These are phyloP conservation scores for Ammospiza nelsoni DNA, from an alignment of 2,113 vertebrate species.

Conservation along the genomic window DNA sequence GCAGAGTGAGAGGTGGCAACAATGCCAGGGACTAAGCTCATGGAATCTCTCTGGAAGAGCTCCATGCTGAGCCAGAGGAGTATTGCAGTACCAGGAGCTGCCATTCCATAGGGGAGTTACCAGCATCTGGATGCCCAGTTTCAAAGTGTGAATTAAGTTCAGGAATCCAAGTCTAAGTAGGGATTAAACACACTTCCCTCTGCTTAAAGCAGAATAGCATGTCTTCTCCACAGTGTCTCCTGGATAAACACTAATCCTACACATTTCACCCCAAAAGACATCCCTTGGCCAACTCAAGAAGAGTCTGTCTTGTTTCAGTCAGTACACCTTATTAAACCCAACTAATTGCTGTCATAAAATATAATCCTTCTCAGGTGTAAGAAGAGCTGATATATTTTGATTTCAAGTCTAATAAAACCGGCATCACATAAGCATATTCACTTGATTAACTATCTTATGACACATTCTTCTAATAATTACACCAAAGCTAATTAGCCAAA, in stretches of 20 bases:
- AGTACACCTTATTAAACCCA: background rate
- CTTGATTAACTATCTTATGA: background rate
- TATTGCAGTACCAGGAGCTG: accelerated
- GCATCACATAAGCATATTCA: background rate
- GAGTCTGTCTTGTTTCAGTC: background rate
- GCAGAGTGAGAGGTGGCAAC: background rate
- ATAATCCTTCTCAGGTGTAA: background rate
- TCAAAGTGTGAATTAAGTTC: background rate
- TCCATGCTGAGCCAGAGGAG: background rate
- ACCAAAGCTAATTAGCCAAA: background rate
- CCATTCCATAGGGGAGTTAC: background rate
- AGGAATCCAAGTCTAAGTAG: background rate
- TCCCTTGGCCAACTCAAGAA: background rate
- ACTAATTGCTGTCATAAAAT: background rate
- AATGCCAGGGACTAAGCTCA: background rate
- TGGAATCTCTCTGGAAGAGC: background rate
- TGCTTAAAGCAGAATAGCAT: background rate
- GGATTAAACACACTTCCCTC: background rate
- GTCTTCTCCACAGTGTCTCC: background rate
- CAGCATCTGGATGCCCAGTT: background rate
- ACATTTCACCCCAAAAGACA: background rate
- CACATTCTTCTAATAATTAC: background rate
- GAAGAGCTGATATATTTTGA: background rate
- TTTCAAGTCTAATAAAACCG: background rate
- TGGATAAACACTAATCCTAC: background rate